A percentile compares a stretch with the other conserved stretches of the same genome.
Conservation (phyloP, 92 coral and sea anemone genomes). For the Meandrina meandrites region DNA sequence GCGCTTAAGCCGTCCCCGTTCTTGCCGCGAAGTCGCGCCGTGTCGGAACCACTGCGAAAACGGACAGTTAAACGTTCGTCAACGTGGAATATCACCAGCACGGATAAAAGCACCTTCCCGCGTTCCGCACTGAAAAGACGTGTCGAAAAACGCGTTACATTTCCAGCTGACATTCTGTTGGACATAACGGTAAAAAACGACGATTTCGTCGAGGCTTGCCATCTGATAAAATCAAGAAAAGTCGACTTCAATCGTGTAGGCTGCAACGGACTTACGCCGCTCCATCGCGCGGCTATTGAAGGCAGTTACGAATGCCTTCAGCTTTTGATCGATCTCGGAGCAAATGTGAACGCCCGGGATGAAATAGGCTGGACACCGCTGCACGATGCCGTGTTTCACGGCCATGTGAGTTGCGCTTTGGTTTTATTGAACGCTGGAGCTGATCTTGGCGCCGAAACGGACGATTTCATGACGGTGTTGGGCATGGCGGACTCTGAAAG, state of each 20-base stretch:
- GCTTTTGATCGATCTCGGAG: conserved; percentile 85
- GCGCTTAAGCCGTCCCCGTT: conserved; percentile 19
- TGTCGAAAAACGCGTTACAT: conserved; percentile 59
- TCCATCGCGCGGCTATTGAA: conserved; percentile 89
- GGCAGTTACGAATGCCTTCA: conserved; percentile 92
- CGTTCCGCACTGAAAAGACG: conserved; percentile 11
- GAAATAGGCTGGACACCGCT: conserved; percentile 78
- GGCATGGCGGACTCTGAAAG: conserved; percentile 73
- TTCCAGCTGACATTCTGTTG: conserved; percentile 66
- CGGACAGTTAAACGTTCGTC: conserved; percentile 16
- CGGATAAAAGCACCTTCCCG: neutral
- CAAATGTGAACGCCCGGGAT: conserved; percentile 70
- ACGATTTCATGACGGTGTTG: conserved; percentile 58
- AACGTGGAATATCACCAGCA: conserved; percentile 14
- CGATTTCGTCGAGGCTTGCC: conserved; percentile 86
- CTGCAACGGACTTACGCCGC: conserved; percentile 77
- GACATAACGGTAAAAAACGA: conserved; percentile 70
- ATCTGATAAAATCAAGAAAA: conserved; percentile 75
- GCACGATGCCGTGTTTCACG: conserved; percentile 92
- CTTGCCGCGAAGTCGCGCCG: conserved; percentile 9
- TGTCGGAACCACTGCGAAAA: conserved; percentile 28
- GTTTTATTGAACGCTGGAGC: conserved; percentile 88
- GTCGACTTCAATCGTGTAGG: conserved; percentile 80
- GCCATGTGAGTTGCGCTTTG: conserved; percentile 73
- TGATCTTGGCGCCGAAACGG: conserved; percentile 61